Evolutionary conservation across 2,113 vertebrate species (phyloP).

Genomic region (Dasyornis broadbenti): DNA sequence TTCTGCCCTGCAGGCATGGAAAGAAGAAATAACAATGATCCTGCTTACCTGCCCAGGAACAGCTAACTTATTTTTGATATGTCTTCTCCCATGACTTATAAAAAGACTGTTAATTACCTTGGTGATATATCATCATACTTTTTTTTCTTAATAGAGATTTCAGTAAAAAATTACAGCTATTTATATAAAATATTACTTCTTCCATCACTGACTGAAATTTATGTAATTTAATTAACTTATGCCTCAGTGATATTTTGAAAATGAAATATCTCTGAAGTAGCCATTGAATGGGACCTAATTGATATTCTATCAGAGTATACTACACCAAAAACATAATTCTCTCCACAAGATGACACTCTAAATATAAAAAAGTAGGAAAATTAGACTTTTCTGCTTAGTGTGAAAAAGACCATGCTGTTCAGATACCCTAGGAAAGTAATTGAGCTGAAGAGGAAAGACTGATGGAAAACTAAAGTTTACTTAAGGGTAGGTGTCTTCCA

Average conservation of each 20-base stretch:
- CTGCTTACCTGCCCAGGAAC: neutral
- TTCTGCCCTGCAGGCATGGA: slow-evolving; percentile 20
- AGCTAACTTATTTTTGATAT: slow-evolving; percentile 34
- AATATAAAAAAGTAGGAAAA: slow-evolving; percentile 36
- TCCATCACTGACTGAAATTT: slow-evolving; percentile 47
- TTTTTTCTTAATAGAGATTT: neutral
- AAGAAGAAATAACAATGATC: slow-evolving; percentile 48
- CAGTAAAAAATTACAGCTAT: slow-evolving; percentile 29
- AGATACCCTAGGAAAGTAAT: neutral
- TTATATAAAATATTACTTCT: slow-evolving; percentile 46
- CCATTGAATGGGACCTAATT: slow-evolving; percentile 29
- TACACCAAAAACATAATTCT: slow-evolving; percentile 15
- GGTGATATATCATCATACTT: neutral
- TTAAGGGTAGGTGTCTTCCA: neutral
- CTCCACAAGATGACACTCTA: slow-evolving; percentile 11
- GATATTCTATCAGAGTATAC: slow-evolving; percentile 17
- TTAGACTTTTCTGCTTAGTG: neutral
- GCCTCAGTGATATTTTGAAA: slow-evolving; percentile 49
- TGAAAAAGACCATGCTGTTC: neutral
- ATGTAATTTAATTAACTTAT: slow-evolving; percentile 68
- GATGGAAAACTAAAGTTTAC: neutral
- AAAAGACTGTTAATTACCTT: slow-evolving; percentile 36
- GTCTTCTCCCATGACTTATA: neutral
- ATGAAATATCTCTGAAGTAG: slow-evolving; percentile 36
- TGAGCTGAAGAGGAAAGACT: neutral